Evolutionary conservation across 1,140 invertebrate genomes (phyloP), one percentile per base, ranked within the genome.

Genomic region (Cyclargus thomasi): DNA sequence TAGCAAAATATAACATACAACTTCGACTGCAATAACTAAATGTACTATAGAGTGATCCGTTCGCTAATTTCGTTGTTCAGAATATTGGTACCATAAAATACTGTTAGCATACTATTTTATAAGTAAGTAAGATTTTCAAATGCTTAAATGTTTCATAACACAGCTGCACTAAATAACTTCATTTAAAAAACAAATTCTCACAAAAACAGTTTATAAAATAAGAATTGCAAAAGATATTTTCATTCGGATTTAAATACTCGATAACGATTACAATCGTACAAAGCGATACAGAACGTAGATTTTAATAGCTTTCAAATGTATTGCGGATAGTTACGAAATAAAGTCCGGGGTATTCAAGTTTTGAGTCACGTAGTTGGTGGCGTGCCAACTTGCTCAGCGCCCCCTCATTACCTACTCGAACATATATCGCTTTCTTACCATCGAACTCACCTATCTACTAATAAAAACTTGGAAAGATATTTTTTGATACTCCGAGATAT

Each of bases 361-460:
- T 59, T 59, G 55, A 59, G 55, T 59, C 55, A 59, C 55, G 55
- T 59, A 20, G 18, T 21, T 59, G 55, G 55, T 59, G 55, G 55
- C 55, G 17, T 59, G 55, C 55, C 55, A 59, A 59, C 55, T 59
- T 59, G 55, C 55, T 59, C 55, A 59, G 18, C 18, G 55, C 18
- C 18, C 53, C 55, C 55, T 59, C 55, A 59, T 59, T 59, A 59
- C 55, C 17, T 20, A 18, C 55, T 20, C 17, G 18, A 59, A 59
- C 55, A 21, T 59, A 59, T 59, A 59, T 59, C 20, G 55, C 55
- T 59, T 59, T 20, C 55, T 59, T 59, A 18, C 8, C 21, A 59
- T 59, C 3, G 20, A 59, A 20, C 55, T 20, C 55, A 59, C 55
- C 55, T 21, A 59, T 59, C 20, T 59, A 20, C 55, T 55, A 55